These are phyloP conservation scores for Zoanthus sociatus DNA, from an alignment of 92 coral and sea anemone species.

Conservation along the genomic window DNA sequence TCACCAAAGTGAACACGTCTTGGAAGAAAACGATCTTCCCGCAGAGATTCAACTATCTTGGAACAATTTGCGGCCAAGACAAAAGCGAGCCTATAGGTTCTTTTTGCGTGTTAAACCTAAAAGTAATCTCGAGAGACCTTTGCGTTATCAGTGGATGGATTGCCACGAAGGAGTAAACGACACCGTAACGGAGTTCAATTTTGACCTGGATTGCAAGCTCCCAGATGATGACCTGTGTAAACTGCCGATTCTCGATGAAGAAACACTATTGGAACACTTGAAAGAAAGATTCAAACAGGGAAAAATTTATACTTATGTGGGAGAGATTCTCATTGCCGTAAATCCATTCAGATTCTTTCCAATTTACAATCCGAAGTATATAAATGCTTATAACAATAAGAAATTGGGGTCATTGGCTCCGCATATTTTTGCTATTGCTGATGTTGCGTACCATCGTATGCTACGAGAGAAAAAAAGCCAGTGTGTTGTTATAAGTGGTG, in stretches of 20 bases:
- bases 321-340: conserved; percentile 95
- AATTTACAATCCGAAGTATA: conserved; percentile 96
- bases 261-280: conserved; percentile 83
- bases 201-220: conserved; percentile 81
- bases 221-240: conserved; percentile 93
- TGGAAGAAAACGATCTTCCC: conserved; percentile 82
- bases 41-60: conserved; percentile 86
- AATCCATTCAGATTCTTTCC: conserved; percentile 99
- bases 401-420: conserved; percentile 96
- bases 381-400: conserved; percentile 85
- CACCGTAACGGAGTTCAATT: conserved; percentile 64
- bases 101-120: conserved; percentile 80
- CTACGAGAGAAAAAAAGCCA: conserved; percentile 91
- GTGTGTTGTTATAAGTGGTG: conserved; percentile 97
- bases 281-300: conserved; percentile 89
- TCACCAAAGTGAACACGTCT: conserved; percentile 85
- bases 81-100: conserved; percentile 81
- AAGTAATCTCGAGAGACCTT: conserved; percentile 69
- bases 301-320: conserved; percentile 95
- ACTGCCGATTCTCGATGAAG: conserved; percentile 90
- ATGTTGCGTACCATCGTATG: conserved; percentile 97
- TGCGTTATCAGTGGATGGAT: conserved; percentile 95
- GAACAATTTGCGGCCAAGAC: conserved; percentile 81
- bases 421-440: conserved; percentile 98
- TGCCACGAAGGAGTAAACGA: conserved; percentile 91